Percentiles rank a stretch among this genome's conserved stretches.
Evolutionary conservation across 2,797 vertebrate species (phyloP).

Genomic region (Megaceryle alcyon): DNA sequence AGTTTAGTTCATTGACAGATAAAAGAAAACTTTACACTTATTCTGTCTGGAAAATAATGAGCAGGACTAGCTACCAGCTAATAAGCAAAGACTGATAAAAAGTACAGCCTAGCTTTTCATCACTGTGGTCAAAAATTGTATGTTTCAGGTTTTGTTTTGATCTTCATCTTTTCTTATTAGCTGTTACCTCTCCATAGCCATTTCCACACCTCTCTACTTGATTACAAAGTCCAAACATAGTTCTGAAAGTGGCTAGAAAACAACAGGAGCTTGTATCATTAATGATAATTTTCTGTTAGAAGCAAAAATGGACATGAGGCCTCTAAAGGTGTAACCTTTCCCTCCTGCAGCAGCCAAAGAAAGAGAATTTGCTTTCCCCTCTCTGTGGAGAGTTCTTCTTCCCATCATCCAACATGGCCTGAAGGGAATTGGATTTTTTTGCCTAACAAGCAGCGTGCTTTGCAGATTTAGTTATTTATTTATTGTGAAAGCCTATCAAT

Average conservation of each 20-base stretch:
- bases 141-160: constrained; percentile 5
- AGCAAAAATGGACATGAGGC: neutral
- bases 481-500: neutral
- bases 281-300: neutral
- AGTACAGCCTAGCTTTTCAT: constrained; percentile 22
- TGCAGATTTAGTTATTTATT: neutral
- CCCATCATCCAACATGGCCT: neutral
- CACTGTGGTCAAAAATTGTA: neutral
- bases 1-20: constrained; percentile 58
- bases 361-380: neutral
- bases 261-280: neutral
- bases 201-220: constrained; percentile 18
- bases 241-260: neutral
- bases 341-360: neutral
- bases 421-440: neutral
- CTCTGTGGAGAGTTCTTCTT: neutral
- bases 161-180: constrained; percentile 29
- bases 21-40: constrained; percentile 54
- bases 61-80: constrained; percentile 22
- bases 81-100: constrained; percentile 14
- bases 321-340: neutral
- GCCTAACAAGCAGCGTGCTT: neutral
- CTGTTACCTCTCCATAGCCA: neutral
- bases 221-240: neutral
- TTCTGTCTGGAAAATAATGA: constrained; percentile 40